Percentiles rank a stretch among this genome's conserved stretches.
phyloP scores from a whole-genome alignment of 2,113 vertebrate species.

The Xenopus tropicalis region UCB_Xtro_10.0 CM004445.2:124684501-124685000 shows the following conservation, averaged over 20 bases:
- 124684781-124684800: constrained; percentile 18
- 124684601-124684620: neutral
- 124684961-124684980: too few species aligned
- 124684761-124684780: constrained; percentile 19
- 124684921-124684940: too few species aligned
- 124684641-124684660: neutral
- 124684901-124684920: neutral
- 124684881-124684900: neutral
- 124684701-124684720: constrained; percentile 1
- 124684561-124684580: neutral
- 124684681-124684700: constrained; percentile 10
- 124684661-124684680: neutral
- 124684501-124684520: neutral
- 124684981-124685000: too few species aligned
- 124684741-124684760: constrained; percentile 19
- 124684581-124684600: neutral
- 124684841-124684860: neutral
- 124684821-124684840: neutral
- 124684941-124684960: too few species aligned
- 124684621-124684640: neutral
- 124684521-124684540: neutral
- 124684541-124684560: neutral
- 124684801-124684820: constrained; percentile 14
- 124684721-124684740: constrained; percentile 13
- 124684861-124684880: neutral